These are phyloP conservation scores for Ctenomys sociabilis DNA, from an alignment of 2,113 vertebrate species.

Conservation along the genomic window DNA sequence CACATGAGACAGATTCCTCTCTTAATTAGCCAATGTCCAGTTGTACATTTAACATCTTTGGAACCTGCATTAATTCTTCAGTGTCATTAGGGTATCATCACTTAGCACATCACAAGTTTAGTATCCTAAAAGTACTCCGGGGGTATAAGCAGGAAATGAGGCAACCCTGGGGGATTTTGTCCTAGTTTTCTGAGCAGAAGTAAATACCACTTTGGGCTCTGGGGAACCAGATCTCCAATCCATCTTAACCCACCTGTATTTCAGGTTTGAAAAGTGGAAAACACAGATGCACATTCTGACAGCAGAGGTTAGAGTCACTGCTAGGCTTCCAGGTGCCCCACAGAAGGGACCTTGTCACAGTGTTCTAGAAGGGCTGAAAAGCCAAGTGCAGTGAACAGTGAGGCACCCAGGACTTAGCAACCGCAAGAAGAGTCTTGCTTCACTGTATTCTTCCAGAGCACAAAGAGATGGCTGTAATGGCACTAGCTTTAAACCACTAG, in stretches of 20 bases:
- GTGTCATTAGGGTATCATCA: slow-evolving; percentile 3
- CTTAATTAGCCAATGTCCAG: slow-evolving; percentile 50
- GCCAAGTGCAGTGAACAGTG: background rate
- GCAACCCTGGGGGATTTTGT: background rate
- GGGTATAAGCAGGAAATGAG: background rate
- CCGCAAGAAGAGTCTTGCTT: background rate
- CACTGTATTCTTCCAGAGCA: background rate
- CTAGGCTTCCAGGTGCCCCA: background rate
- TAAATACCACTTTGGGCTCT: background rate
- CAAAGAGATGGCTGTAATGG: background rate
- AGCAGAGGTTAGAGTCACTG: background rate
- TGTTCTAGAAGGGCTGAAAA: background rate
- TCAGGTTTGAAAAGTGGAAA: background rate
- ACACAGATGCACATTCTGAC: background rate
- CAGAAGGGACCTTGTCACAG: background rate
- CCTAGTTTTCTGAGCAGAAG: background rate
- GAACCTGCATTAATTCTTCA: background rate
- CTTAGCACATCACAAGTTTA: background rate
- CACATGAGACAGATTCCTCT: slow-evolving; percentile 38
- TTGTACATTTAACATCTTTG: background rate
- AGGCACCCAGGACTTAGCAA: background rate
- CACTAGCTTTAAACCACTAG: background rate
- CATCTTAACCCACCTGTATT: background rate
- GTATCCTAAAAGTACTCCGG: background rate
- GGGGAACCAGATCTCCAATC: background rate